Percentiles rank a stretch among this genome's conserved stretches.
phyloP scores from a whole-genome alignment of 2,888 invertebrate species.

The Mermis nigrescens region DNA sequence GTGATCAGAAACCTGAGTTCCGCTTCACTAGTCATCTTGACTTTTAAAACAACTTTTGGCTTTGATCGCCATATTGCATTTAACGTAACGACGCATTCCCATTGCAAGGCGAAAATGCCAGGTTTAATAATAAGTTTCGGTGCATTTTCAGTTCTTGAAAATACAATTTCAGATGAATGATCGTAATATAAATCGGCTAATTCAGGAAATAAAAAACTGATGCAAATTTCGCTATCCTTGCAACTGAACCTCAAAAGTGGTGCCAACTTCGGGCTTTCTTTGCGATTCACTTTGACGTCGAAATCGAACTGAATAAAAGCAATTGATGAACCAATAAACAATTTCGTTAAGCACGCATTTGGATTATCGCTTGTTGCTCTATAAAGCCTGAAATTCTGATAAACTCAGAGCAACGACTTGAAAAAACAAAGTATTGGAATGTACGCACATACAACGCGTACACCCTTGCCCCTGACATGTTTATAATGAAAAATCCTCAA shows the following conservation, averaged over 20 bases:
- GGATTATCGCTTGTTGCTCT: too few species aligned
- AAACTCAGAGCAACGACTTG: too few species aligned
- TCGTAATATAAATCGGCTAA: background rate
- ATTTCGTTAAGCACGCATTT: too few species aligned
- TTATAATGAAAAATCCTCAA: too few species aligned
- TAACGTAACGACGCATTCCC: background rate
- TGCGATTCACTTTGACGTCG: background rate
- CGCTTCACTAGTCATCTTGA: background rate
- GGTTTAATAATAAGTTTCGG: too few species aligned
- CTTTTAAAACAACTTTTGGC: background rate
- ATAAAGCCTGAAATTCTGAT: too few species aligned
- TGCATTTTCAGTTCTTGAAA: background rate
- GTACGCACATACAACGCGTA: too few species aligned
- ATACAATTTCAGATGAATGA: background rate
- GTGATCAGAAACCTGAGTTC: background rate
- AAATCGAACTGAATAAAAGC: too few species aligned
- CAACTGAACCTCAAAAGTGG: background rate
- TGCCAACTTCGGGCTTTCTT: background rate
- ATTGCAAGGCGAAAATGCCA: background rate
- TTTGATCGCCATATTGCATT: background rate
- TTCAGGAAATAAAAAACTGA: background rate
- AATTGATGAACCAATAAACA: too few species aligned
- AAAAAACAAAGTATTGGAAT: too few species aligned
- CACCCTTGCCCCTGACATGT: too few species aligned
- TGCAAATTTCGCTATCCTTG: background rate